Base-by-base conservation (phyloP, 2,888 invertebrate species). In the Conops quadrifasciatus region DNA sequence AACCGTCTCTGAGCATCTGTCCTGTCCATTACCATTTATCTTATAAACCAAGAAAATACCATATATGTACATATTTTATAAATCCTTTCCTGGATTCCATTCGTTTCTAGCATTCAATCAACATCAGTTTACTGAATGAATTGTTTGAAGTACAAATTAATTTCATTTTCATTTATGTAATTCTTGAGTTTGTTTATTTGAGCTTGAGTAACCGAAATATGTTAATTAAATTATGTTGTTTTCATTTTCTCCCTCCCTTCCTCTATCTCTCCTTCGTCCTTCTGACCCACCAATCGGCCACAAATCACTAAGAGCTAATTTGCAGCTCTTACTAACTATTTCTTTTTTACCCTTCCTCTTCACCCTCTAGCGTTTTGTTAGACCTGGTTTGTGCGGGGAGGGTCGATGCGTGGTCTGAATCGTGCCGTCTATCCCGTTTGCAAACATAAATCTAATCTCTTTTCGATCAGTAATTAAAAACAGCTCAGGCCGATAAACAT, bases 391-490 rank as follows among this genome's bases (percentile, higher is more conserved):
- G 36, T n/a, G n/a, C n/a, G n/a, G n/a, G 36, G 4, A 9, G 36
- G 36, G 4, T 36, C 5, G 36, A 36, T 7, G 4, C 36, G 36
- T 36, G 9, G 36, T 36, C 36, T 36, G 9, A 36, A 36, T 36
- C 9, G 36, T 36, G 36, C 4, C 5, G 45, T 45, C 21, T n/a
- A 19, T 45, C 47, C 16, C 3, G 15, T 26, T 5, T 26, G 19
- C n/a, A 26, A 26, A 47, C 36, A 65, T 28, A 30, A 68, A 47
- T 30, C 15, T 49, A 62, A 68, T 68, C 62, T 62, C 68, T 36
- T 66, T 72, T 71, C 73, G 71, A 74, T 66, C 73, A 71, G 75
- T 77, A 77, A 77, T 77, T 77, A 77, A 76, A 77, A 77, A 63
- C 74, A 73, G 75, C 74, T 76, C 76, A 75, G 74, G 72, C 74